phyloP scores from a whole-genome alignment of 2,797 vertebrate genomes.

The Luscinia megarhynchos region DNA sequence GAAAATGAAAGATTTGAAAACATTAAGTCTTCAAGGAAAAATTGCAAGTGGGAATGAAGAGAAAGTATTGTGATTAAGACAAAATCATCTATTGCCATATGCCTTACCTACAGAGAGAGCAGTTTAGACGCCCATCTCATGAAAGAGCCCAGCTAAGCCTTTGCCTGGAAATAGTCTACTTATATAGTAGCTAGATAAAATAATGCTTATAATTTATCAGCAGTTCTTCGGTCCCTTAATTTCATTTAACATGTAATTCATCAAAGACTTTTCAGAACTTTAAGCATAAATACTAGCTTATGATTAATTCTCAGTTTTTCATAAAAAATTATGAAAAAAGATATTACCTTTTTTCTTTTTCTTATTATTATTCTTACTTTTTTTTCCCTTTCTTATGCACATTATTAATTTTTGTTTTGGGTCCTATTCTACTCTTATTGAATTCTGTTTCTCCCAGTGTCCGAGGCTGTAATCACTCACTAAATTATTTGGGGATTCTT shows the following conservation, averaged over 20 bases:
- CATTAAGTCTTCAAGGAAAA: neutral
- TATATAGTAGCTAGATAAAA: conserved; percentile 22
- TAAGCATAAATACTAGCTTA: neutral
- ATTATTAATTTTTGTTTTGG: neutral
- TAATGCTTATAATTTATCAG: neutral
- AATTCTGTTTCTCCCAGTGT: neutral
- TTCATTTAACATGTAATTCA: neutral
- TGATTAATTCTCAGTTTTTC: neutral
- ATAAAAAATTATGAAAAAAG: neutral
- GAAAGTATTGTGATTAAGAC: neutral
- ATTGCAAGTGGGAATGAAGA: neutral
- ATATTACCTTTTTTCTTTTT: neutral
- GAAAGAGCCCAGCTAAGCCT: conserved; percentile 8
- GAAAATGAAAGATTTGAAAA: neutral
- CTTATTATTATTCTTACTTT: neutral
- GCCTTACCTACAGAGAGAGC: conserved; percentile 34
- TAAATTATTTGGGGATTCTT: neutral
- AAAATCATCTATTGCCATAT: neutral
- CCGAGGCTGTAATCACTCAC: neutral
- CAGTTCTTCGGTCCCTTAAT: neutral
- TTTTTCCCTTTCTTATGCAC: neutral
- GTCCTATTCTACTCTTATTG: neutral
- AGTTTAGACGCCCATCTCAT: neutral
- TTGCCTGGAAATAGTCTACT: neutral
- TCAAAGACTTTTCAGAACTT: conserved; percentile 20